phyloP scores from a whole-genome alignment of 2,888 invertebrate genomes.

The Deladenus siricidicola region DNA sequence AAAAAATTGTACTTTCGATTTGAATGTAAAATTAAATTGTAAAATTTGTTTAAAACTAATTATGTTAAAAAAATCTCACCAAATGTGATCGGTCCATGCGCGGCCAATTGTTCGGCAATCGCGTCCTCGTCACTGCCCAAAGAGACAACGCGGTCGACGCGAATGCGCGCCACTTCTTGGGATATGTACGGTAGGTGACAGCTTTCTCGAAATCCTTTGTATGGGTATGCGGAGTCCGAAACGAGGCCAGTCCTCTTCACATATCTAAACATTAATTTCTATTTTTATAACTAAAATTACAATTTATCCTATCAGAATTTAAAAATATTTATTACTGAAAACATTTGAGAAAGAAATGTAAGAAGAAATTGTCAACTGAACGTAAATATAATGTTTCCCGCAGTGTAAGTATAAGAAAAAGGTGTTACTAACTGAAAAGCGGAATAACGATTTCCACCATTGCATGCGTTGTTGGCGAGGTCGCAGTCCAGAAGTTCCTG shows the following conservation, averaged over 20 bases:
- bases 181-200: conserved; percentile 14
- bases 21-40: no score
- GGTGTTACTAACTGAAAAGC: conserved; percentile 7
- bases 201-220: conserved; percentile 21
- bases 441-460: conserved; percentile 11
- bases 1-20: no score
- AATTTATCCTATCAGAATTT: no score
- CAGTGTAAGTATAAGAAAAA: neutral
- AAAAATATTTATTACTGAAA: no score
- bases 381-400: neutral
- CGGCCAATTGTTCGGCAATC: conserved; percentile 42
- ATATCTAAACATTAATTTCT: conserved; percentile 31
- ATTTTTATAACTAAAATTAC: no score
- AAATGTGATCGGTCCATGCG: conserved; percentile 40
- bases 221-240: conserved; percentile 31
- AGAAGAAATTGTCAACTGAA: neutral
- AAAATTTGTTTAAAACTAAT: neutral
- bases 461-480: conserved; percentile 33
- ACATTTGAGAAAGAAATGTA: no score
- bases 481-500: conserved; percentile 48
- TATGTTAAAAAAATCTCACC: conserved; percentile 24
- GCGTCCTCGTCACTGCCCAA: conserved; percentile 28
- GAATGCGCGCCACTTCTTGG: conserved; percentile 12
- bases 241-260: conserved; percentile 34
- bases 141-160: conserved; percentile 13